phyloP scores from a whole-genome alignment of 2,888 invertebrate genomes.

The Zootermopsis nevadensis region DNA sequence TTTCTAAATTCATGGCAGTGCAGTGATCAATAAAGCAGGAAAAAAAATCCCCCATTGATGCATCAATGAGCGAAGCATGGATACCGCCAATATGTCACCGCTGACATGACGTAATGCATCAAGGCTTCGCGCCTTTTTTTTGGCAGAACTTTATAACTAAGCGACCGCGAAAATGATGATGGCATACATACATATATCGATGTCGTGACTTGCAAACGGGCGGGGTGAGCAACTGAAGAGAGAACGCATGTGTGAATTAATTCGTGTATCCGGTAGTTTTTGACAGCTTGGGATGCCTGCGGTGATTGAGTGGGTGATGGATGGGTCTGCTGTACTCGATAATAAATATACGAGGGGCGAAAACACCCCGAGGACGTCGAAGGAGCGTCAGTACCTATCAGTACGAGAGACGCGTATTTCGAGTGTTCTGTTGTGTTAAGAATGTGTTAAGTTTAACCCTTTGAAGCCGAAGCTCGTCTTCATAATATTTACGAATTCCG shows the following conservation, averaged over 20 bases:
- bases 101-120: constrained; percentile 28
- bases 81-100: constrained; percentile 26
- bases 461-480: no score
- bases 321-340: constrained; percentile 29
- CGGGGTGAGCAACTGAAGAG: constrained; percentile 6
- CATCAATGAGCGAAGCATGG: constrained; percentile 1
- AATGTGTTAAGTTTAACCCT: no score
- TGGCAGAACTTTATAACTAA: constrained; percentile 17
- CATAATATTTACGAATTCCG: no score
- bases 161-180: constrained; percentile 14
- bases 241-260: constrained; percentile 47
- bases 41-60: constrained; percentile 21
- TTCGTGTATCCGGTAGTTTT: constrained; percentile 42
- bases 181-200: background rate
- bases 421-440: constrained; percentile 22
- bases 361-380: background rate
- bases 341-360: constrained; percentile 22
- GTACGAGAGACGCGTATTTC: background rate
- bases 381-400: background rate
- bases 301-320: constrained; percentile 45
- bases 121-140: constrained; percentile 9
- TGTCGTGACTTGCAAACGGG: background rate
- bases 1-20: constrained; percentile 13
- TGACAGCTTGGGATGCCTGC: constrained; percentile 40
- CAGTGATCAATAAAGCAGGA: constrained; percentile 17